These are phyloP conservation scores for Syngnathus acus DNA, from an alignment of 2,797 vertebrate genomes.

Conservation along the genomic window DNA sequence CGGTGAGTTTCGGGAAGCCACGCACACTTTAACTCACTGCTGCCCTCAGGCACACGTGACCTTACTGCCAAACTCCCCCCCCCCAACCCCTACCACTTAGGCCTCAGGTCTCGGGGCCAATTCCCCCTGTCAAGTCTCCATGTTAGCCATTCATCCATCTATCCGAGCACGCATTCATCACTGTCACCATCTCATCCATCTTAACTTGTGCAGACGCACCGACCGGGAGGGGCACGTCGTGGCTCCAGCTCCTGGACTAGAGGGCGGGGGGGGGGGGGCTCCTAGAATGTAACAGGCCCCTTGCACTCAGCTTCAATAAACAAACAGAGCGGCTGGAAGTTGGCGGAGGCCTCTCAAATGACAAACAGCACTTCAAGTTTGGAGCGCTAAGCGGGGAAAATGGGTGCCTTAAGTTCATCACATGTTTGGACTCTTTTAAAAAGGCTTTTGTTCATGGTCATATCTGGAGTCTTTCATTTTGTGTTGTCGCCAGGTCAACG, in stretches of 20 bases:
- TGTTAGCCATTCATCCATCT: slow-evolving; percentile 69
- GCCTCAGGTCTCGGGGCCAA: slow-evolving; percentile 49
- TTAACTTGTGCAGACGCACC: slow-evolving; percentile 57
- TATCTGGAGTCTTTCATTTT: neutral
- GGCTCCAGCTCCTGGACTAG: slow-evolving; percentile 53
- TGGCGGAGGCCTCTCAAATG: slow-evolving; percentile 55
- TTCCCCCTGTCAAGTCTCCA: slow-evolving; percentile 62
- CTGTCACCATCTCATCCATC: slow-evolving; percentile 69
- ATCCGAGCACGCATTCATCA: slow-evolving; percentile 62
- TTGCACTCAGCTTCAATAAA: slow-evolving; percentile 67
- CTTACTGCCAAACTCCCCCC: slow-evolving; percentile 39
- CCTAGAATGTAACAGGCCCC: slow-evolving; percentile 57
- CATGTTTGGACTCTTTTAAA: slow-evolving; percentile 34
- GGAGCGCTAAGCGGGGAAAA: slow-evolving; percentile 25
- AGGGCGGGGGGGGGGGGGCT: slow-evolving; percentile 21
- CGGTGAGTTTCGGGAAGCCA: slow-evolving; percentile 62
- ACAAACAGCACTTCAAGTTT: slow-evolving; percentile 53
- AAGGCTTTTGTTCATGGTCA: slow-evolving; percentile 11
- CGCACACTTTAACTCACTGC: slow-evolving; percentile 68
- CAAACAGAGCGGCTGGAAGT: slow-evolving; percentile 67
- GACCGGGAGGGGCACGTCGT: slow-evolving; percentile 23
- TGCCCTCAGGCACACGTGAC: slow-evolving; percentile 68
- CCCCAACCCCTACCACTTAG: slow-evolving; percentile 36
- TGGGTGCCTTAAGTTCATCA: slow-evolving; percentile 35
- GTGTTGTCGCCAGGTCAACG: neutral